A percentile compares a stretch with the other conserved stretches of the same genome.
Evolutionary conservation across 2,113 vertebrate genomes (phyloP).

Genomic region (Cairina moschata): DNA sequence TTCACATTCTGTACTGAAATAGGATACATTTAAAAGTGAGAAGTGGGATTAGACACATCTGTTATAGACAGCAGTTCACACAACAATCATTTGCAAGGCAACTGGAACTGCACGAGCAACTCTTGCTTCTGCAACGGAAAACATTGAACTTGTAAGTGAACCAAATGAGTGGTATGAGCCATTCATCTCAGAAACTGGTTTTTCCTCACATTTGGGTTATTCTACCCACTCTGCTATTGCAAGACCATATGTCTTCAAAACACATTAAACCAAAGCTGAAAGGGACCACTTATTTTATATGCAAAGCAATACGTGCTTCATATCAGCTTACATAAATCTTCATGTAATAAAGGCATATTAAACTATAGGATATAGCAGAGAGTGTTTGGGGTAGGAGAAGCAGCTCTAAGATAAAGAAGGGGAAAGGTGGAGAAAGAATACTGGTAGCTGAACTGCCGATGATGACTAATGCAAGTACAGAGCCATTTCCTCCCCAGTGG

Average conservation of each 20-base stretch:
- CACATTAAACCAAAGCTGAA: not conserved
- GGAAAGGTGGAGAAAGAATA: fast-evolving
- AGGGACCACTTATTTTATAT: not conserved
- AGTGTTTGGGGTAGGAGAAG: not conserved
- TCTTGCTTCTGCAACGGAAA: not conserved
- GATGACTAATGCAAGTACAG: fast-evolving
- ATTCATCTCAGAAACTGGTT: not conserved
- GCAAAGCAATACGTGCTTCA: fast-evolving
- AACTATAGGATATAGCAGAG: not conserved
- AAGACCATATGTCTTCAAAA: not conserved
- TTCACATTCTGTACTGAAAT: not conserved
- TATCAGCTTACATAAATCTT: not conserved
- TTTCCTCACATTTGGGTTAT: not conserved
- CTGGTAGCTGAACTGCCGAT: not conserved
- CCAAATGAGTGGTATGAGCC: not conserved
- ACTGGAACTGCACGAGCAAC: not conserved
- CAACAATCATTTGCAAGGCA: not conserved
- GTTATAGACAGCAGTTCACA: slow-evolving; percentile 32
- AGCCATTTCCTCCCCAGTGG: not conserved
- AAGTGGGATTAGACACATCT: not conserved
- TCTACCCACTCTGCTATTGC: not conserved
- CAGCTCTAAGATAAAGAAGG: not conserved
- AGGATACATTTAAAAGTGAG: not conserved
- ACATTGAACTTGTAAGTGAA: slow-evolving; percentile 6
- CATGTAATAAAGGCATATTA: not conserved